A percentile compares a stretch with the other conserved stretches of the same genome.
phyloP scores from a whole-genome alignment of 2,888 invertebrate species.

The Antitype chi region DNA sequence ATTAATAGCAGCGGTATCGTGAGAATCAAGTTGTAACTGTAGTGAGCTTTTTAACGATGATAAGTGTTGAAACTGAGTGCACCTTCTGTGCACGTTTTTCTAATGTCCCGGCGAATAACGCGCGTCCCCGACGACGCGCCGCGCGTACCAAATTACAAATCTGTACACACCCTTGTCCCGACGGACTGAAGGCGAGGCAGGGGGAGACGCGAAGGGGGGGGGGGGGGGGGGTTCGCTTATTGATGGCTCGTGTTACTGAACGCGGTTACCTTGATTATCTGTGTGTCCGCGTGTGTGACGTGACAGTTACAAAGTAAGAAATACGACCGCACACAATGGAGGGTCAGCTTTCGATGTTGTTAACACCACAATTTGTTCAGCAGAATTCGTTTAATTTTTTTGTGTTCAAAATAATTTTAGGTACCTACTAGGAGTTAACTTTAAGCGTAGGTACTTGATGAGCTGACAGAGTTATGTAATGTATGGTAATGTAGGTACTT shows the following conservation, averaged over 20 bases:
- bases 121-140: conserved; percentile 44
- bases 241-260: conserved; percentile 71
- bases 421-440: not conserved
- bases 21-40: not conserved
- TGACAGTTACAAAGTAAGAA: conserved; percentile 51
- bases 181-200: conserved; percentile 45
- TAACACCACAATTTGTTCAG: conserved; percentile 32
- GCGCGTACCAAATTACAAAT: conserved; percentile 73
- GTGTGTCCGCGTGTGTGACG: conserved; percentile 53
- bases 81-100: conserved; percentile 18
- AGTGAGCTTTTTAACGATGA: not conserved
- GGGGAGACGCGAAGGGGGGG: not conserved
- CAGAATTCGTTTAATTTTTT: not conserved
- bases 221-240: conserved; percentile 58
- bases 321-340: conserved; percentile 37
- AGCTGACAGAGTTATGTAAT: not conserved
- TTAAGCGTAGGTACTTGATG: not conserved
- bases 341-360: conserved; percentile 29
- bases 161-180: conserved; percentile 67
- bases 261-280: conserved; percentile 66
- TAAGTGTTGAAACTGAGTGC: not conserved
- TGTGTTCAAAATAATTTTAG: not conserved
- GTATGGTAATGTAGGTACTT: not conserved
- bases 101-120: conserved; percentile 6
- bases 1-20: not conserved